A percentile compares a stretch with the other conserved stretches of the same genome.
Evolutionary conservation across 2,797 vertebrate genomes (phyloP).

Genomic region (Peromyscus nudipes): DNA sequence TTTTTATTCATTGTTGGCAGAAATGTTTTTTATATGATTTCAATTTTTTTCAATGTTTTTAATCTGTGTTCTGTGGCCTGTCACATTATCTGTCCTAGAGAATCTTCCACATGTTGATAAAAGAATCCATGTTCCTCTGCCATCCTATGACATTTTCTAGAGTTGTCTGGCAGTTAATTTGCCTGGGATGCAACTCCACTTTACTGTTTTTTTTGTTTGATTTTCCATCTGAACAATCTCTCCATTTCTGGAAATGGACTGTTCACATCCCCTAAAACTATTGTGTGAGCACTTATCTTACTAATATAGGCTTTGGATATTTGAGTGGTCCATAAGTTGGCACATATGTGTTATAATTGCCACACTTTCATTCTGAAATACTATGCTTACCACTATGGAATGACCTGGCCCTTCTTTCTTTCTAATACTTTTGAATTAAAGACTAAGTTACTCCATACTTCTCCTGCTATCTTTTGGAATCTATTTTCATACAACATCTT

Average conservation of each 20-base stretch:
- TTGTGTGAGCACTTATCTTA: background rate
- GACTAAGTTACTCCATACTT: background rate
- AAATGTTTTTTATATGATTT: background rate
- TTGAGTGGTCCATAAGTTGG: background rate
- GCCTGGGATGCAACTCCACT: background rate
- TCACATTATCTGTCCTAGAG: background rate
- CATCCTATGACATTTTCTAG: background rate
- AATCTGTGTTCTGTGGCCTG: background rate
- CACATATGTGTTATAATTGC: background rate
- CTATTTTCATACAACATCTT: background rate
- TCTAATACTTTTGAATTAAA: background rate
- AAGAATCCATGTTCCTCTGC: background rate
- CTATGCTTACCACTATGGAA: background rate
- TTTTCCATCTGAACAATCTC: background rate
- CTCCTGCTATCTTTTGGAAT: background rate
- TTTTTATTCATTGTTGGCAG: background rate
- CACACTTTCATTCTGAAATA: background rate
- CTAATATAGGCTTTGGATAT: background rate
- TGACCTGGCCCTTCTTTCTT: background rate
- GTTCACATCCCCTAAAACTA: background rate
- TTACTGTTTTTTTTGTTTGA: background rate
- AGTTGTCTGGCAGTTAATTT: background rate
- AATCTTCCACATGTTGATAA: background rate
- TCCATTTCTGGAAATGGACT: background rate
- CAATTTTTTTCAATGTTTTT: background rate